Percentiles rank a stretch among this genome's conserved stretches.
Evolutionary conservation across 2,888 invertebrate species (phyloP).

Genomic region (Parasteatoda lunata): DNA sequence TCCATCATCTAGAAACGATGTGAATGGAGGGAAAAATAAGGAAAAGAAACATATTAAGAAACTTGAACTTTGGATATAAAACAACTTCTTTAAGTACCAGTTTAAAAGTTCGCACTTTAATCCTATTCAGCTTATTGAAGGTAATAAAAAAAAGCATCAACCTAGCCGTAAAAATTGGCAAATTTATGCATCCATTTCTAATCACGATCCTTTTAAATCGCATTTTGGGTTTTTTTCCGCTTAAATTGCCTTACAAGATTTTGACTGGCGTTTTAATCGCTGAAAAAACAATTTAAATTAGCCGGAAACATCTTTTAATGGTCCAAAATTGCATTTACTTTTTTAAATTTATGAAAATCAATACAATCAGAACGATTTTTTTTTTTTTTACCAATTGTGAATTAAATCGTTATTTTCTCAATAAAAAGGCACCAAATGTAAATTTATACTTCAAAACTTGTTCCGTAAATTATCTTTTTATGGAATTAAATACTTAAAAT

Average conservation of each 20-base stretch:
- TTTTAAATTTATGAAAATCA: too few species aligned
- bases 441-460: too few species aligned
- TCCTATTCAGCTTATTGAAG: not conserved
- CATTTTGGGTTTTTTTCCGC: conserved; percentile 25
- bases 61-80: not conserved
- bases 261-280: conserved; percentile 22
- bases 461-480: too few species aligned
- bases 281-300: not conserved
- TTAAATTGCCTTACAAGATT: conserved; percentile 31
- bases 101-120: not conserved
- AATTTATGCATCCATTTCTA: not conserved
- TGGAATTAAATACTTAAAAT: too few species aligned
- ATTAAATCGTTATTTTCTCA: too few species aligned
- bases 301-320: not conserved
- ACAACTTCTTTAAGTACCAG: not conserved
- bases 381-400: too few species aligned
- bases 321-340: too few species aligned
- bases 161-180: not conserved
- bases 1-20: not conserved
- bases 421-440: too few species aligned
- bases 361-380: too few species aligned
- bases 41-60: not conserved
- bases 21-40: not conserved
- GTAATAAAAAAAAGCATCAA: not conserved
- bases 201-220: not conserved